Percentiles rank a stretch among this genome's conserved stretches.
These are phyloP conservation scores for Patella vulgata DNA, from an alignment of 1,140 invertebrate genomes.

Conservation along the genomic window DNA sequence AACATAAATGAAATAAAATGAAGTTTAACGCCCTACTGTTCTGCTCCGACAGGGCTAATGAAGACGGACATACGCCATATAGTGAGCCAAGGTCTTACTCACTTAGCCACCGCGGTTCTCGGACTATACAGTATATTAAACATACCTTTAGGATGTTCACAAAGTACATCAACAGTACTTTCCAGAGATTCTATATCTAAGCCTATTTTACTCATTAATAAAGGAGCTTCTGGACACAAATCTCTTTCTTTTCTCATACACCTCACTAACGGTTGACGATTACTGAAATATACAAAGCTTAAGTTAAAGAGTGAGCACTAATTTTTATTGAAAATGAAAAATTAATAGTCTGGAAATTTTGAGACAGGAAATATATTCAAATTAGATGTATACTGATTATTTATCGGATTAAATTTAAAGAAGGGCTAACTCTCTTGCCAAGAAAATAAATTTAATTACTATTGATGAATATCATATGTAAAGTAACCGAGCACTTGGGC, in stretches of 20 bases:
- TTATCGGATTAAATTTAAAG: too few relatives aligned
- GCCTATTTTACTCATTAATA: constrained; percentile 4
- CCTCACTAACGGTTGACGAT: constrained; percentile 1
- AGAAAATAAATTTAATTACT: neutral
- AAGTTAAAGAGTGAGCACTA: neutral
- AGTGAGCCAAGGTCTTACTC: too few relatives aligned
- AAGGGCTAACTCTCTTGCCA: too few relatives aligned
- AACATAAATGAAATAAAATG: too few relatives aligned
- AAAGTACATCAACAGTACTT: constrained; percentile 2
- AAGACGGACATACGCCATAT: too few relatives aligned
- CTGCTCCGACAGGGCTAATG: too few relatives aligned
- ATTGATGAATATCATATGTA: too few relatives aligned
- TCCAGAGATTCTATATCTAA: constrained; percentile 11
- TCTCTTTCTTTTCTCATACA: constrained; percentile 7
- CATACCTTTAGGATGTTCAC: constrained; percentile 4
- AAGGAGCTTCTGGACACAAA: constrained; percentile 6
- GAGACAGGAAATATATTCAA: neutral
- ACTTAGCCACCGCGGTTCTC: too few relatives aligned
- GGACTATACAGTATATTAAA: too few relatives aligned
- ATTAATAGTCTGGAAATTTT: neutral
- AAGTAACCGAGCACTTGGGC: too few relatives aligned
- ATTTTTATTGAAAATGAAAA: neutral
- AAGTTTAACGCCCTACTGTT: too few relatives aligned
- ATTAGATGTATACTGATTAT: constrained; percentile 3
- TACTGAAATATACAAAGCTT: neutral